These are phyloP conservation scores for Campoplex capitator DNA, from an alignment of 2,888 invertebrate species.

Conservation along the genomic window DNA sequence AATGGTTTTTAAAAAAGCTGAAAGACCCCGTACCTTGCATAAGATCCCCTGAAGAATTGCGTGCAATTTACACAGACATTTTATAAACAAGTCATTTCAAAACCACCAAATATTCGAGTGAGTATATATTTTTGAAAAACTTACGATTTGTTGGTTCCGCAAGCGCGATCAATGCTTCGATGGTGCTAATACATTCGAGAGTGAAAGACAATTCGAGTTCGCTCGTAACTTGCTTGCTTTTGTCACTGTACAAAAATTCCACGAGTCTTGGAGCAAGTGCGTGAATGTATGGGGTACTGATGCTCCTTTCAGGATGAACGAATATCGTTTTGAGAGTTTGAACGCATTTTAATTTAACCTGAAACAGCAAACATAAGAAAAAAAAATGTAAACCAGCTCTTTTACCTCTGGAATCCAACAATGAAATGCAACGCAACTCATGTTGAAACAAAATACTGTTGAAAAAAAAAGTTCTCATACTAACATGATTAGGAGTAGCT, in stretches of 20 bases:
- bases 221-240: conserved; percentile 87
- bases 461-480: too few species aligned
- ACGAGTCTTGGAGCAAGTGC: conserved; percentile 92
- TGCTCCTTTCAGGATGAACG: conserved; percentile 88
- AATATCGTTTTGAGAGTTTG: conserved; percentile 92
- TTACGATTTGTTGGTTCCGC: conserved; percentile 92
- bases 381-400: not conserved
- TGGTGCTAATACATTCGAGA: conserved; percentile 90
- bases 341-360: conserved; percentile 92
- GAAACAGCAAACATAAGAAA: conserved; percentile 62
- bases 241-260: conserved; percentile 89
- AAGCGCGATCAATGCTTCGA: conserved; percentile 90
- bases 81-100: conserved; percentile 56
- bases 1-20: conserved; percentile 23
- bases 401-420: not conserved
- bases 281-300: conserved; percentile 93
- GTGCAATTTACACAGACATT: conserved; percentile 76
- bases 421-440: too few species aligned
- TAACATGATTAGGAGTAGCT: too few species aligned
- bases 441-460: too few species aligned
- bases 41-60: conserved; percentile 85
- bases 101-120: conserved; percentile 56
- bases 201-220: conserved; percentile 90
- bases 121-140: conserved; percentile 76
- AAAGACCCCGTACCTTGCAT: conserved; percentile 85